A percentile compares a stretch with the other conserved stretches of the same genome.
These are phyloP conservation scores for Oreochromis aureus DNA, from an alignment of 2,113 vertebrate genomes.

Conservation along the genomic window DNA sequence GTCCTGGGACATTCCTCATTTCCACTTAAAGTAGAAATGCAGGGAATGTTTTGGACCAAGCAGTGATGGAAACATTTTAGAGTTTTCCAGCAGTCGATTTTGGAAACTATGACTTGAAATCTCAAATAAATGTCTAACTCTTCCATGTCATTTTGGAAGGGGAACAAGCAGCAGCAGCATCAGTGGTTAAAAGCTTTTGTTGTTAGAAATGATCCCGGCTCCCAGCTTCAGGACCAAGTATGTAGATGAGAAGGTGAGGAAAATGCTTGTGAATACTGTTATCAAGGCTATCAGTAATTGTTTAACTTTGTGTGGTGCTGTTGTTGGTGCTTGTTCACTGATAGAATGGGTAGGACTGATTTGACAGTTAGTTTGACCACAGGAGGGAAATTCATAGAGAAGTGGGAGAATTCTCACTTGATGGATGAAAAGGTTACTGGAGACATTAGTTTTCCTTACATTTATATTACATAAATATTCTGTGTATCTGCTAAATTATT, in stretches of 20 bases:
- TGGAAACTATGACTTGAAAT: background rate
- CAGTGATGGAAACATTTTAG: background rate
- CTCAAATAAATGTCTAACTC: background rate
- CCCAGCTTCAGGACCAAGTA: background rate
- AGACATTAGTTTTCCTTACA: background rate
- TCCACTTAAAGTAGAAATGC: background rate
- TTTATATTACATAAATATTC: background rate
- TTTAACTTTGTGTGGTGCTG: background rate
- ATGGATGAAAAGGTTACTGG: background rate
- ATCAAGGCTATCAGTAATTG: accelerated
- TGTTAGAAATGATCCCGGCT: background rate
- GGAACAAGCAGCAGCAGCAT: background rate
- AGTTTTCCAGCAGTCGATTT: background rate
- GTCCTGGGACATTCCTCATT: background rate
- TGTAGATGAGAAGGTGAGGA: background rate
- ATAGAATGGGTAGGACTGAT: background rate
- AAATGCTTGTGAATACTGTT: background rate
- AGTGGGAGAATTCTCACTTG: background rate
- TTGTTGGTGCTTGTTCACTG: background rate
- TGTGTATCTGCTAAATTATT: background rate
- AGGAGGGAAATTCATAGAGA: background rate
- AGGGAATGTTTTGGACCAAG: background rate
- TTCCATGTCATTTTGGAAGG: background rate
- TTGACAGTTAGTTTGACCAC: background rate
- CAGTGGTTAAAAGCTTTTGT: background rate